phyloP scores from a whole-genome alignment of 2,888 invertebrate genomes.

The Carabus problematicus region DNA sequence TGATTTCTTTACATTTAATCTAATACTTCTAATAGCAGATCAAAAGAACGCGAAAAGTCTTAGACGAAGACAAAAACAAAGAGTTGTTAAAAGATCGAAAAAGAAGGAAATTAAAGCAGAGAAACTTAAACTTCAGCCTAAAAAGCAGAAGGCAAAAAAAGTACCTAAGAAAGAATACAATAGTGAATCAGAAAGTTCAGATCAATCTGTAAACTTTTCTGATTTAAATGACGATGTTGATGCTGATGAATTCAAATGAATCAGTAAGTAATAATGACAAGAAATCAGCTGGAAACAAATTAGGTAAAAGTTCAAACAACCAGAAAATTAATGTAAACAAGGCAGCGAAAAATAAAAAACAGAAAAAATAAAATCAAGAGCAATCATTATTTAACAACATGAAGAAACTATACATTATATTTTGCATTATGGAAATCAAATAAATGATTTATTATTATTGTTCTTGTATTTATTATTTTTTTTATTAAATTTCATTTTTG shows the following conservation, averaged over 20 bases:
- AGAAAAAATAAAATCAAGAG: conserved; percentile 16
- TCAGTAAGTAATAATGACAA: background rate
- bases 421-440: too few species aligned
- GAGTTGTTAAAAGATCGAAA: conserved; percentile 55
- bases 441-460: too few species aligned
- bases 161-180: conserved; percentile 43
- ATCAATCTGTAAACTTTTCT: conserved; percentile 33
- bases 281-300: conserved; percentile 5
- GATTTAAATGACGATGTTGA: conserved; percentile 56
- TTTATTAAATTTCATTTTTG: too few species aligned
- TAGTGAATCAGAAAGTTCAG: conserved; percentile 52
- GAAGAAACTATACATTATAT: too few species aligned
- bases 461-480: too few species aligned
- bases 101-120: conserved; percentile 49
- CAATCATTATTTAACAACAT: conserved; percentile 12
- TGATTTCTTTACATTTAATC: conserved; percentile 35
- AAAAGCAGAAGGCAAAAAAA: conserved; percentile 50
- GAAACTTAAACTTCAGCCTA: conserved; percentile 51
- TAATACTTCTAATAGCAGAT: conserved; percentile 51
- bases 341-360: conserved; percentile 14
- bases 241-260: too few species aligned
- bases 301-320: conserved; percentile 28
- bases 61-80: conserved; percentile 74
- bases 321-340: conserved; percentile 43
- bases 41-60: conserved; percentile 65